These are phyloP conservation scores for Hippocampus zosterae DNA, from an alignment of 2,113 vertebrate genomes.

Conservation along the genomic window DNA sequence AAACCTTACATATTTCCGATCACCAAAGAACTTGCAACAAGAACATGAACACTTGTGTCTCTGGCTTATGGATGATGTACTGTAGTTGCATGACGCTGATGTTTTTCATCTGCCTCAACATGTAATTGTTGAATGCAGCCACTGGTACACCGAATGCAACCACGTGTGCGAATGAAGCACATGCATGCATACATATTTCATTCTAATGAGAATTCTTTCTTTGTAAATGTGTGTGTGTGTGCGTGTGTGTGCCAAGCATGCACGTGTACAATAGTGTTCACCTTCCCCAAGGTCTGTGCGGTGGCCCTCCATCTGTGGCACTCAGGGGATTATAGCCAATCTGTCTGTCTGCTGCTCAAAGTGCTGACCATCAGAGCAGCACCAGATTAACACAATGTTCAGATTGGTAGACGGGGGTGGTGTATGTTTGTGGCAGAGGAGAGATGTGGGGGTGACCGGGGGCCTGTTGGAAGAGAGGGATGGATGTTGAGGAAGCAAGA, in stretches of 20 bases:
- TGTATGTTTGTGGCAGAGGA: not conserved
- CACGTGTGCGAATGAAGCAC: conserved; percentile 8
- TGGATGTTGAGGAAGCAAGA: conserved; percentile 22
- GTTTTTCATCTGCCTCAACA: not conserved
- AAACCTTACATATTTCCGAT: not conserved
- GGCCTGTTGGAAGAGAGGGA: conserved; percentile 5
- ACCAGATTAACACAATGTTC: conserved; percentile 67
- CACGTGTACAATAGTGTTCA: conserved; percentile 35
- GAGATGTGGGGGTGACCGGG: not conserved
- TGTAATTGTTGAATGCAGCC: not conserved
- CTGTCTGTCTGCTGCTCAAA: conserved; percentile 71
- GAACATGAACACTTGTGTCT: not conserved
- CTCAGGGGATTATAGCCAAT: conserved; percentile 72
- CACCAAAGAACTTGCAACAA: not conserved
- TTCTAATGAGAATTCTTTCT: conserved; percentile 23
- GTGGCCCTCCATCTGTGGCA: conserved; percentile 67
- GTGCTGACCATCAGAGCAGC: conserved; percentile 67
- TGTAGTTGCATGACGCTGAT: not conserved
- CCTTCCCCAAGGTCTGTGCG: conserved; percentile 60
- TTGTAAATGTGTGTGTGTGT: conserved; percentile 11
- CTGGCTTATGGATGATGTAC: not conserved
- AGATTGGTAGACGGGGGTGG: conserved; percentile 40
- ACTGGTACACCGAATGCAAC: not conserved
- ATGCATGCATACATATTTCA: conserved; percentile 23
- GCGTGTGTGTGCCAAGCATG: conserved; percentile 21